Evolutionary conservation across 2,888 invertebrate species (phyloP), one percentile per base, ranked within the genome.

Genomic region (Cataglyphis albicans): DNA sequence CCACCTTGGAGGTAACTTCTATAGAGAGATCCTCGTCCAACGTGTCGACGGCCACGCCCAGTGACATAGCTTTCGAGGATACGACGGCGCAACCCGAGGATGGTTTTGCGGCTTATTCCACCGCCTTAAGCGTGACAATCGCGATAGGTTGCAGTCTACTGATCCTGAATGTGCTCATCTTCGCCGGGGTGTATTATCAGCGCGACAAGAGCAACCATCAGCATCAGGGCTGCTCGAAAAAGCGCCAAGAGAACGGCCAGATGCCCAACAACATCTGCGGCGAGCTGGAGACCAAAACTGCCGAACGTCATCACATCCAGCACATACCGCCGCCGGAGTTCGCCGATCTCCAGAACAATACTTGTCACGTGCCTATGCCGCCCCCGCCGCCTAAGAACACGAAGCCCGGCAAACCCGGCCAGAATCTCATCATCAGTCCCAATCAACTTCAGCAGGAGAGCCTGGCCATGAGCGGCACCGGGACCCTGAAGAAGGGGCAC

Each of bases 101-200:
- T 88, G 98, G 98, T 0, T 98, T 98, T 91, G 98, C 98, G 0
- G 98, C 98, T 0, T 98, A 98, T 92, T 98, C 98, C 0, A 98
- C 98, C 4, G 98, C 98, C 1, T 95, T 98, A 18, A 98, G 98
- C 94, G 98, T 98, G 0, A 98, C 98, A 25, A 98, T 99, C 90
- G 99, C 98, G 68, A 98, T 99, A 87, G 99, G 99, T 57, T 98
- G 98, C 93, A 98, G 98, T 5, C 95, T 99, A 83, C 96, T 99
- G 32, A 98, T 99, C 91, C 95, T 99, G 4, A 99, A 99, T 93
- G 98, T 99, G 65, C 95, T 99, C 41, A 98, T 99, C 92, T 99
- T 99, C 93, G 98, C 98, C 76, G 98, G 98, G 4, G 98, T 99
- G 0, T 99, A 98, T 94, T 99, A 99, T 93, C 98, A 99, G 93